Evolutionary conservation across 2,888 invertebrate genomes (phyloP), one percentile per base, ranked within the genome.

Genomic region (Pseudanteris insignis): DNA sequence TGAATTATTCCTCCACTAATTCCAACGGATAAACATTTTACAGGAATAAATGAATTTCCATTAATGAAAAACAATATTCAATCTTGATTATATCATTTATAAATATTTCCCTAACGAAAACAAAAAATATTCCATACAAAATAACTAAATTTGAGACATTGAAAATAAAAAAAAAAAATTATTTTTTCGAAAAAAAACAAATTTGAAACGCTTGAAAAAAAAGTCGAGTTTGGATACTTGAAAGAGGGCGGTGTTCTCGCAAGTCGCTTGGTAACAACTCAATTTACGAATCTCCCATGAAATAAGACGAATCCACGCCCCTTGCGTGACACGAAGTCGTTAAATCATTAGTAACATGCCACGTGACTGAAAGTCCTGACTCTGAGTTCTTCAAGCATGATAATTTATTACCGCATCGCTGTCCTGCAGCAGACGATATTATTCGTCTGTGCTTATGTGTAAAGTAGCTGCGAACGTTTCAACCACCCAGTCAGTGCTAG

Each of bases 321-420:
- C 74, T 77, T 72, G 75, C 76, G 76, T 76, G 76, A 73, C 70
- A 53, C 66, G 65, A 55, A 68, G 69, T 75, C 76, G 74, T 77
- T 76, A 75, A 74, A 73, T 72, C 73, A 74, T 74, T 73, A 74
- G 70, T 68, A 59, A 66, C 60, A 62, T 62, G 66, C 70, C 69
- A 69, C 70, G 70, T 70, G 68, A 67, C 66, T 47, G 43, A 53
- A 58, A 47, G 44, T 64, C 43, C 46, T 40, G 57, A 59, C 53
- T 58, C 43, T 37, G 57, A 58, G 50, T 63, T 60, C 54, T 30
- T 46, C 41, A 47, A 38, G 47, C 60, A 58, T 43, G 64, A 58
- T 64, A 63, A 67, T 66, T 67, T 67, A 67, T 67, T 63, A 59
- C 54, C 60, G 51, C 51, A 61, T 61, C 38, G 43, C 30, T 25